These are phyloP conservation scores for Rotaria sp. DNA, from an alignment of 2,888 invertebrate species.

Conservation along the genomic window DNA sequence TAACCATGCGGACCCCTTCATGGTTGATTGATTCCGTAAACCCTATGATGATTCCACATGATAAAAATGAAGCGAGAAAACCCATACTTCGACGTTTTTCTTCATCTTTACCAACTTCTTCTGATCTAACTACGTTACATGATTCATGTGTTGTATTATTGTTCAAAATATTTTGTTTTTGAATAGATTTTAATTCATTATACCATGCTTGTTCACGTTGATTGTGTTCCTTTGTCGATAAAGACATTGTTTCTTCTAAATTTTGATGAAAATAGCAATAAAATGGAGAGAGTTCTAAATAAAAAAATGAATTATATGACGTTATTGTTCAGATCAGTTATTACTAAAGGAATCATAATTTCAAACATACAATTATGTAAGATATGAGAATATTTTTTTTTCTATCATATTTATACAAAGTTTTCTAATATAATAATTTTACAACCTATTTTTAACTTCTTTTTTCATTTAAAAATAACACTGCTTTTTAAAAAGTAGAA, in stretches of 20 bases:
- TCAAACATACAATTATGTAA: no score
- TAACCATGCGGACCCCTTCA: neutral
- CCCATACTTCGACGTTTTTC: neutral
- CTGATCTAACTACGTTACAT: neutral
- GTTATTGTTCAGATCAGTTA: no score
- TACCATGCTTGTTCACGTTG: no score
- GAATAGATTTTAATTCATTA: neutral
- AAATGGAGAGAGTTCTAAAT: neutral
- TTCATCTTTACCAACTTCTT: accelerated
- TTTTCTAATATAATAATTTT: no score
- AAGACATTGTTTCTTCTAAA: accelerated
- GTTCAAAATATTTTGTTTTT: neutral
- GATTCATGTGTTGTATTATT: neutral
- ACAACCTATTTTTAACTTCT: no score
- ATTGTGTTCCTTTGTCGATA: no score
- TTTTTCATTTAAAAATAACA: no score
- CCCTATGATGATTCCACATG: neutral
- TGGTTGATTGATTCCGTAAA: neutral
- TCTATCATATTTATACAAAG: no score
- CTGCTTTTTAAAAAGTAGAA: no score
- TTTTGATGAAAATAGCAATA: neutral
- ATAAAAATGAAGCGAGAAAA: neutral
- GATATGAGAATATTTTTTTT: no score
- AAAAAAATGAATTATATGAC: neutral
- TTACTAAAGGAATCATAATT: no score